phyloP scores from a whole-genome alignment of 2,888 invertebrate genomes.

The Diaphora mendica region DNA sequence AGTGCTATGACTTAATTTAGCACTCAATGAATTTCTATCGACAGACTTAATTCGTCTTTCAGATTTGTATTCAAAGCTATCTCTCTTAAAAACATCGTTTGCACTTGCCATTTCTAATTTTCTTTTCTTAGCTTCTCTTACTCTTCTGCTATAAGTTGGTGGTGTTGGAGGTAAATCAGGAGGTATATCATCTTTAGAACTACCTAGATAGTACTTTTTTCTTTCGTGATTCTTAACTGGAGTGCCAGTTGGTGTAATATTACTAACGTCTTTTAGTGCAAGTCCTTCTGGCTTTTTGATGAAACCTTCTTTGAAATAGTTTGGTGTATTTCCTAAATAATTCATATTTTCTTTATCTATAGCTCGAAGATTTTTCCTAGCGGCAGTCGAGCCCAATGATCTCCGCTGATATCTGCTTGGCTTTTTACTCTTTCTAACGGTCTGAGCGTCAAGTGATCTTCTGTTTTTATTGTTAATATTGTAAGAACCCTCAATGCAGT shows the following conservation, averaged over 20 bases:
- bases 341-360: slow-evolving; percentile 83
- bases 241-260: slow-evolving; percentile 85
- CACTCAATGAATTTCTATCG: slow-evolving; percentile 63
- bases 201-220: slow-evolving; percentile 65
- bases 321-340: slow-evolving; percentile 86
- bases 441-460: slow-evolving; percentile 76
- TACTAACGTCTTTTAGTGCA: slow-evolving; percentile 87
- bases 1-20: slow-evolving; percentile 73
- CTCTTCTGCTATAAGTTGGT: slow-evolving; percentile 79
- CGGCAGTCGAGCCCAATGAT: slow-evolving; percentile 73
- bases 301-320: slow-evolving; percentile 87
- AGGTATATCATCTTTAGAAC: slow-evolving; percentile 70
- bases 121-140: slow-evolving; percentile 81
- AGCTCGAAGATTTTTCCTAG: slow-evolving; percentile 69
- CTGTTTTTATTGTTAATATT: slow-evolving; percentile 61
- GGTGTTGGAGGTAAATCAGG: slow-evolving; percentile 78
- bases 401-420: slow-evolving; percentile 81
- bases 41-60: slow-evolving; percentile 73
- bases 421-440: slow-evolving; percentile 79
- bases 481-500: slow-evolving; percentile 60
- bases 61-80: slow-evolving; percentile 75
- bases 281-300: slow-evolving; percentile 82
- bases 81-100: slow-evolving; percentile 71
- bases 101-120: slow-evolving; percentile 79
- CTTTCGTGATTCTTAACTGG: slow-evolving; percentile 73